phyloP scores from a whole-genome alignment of 2,888 invertebrate species.

The Chaetoderma sp. region DNA sequence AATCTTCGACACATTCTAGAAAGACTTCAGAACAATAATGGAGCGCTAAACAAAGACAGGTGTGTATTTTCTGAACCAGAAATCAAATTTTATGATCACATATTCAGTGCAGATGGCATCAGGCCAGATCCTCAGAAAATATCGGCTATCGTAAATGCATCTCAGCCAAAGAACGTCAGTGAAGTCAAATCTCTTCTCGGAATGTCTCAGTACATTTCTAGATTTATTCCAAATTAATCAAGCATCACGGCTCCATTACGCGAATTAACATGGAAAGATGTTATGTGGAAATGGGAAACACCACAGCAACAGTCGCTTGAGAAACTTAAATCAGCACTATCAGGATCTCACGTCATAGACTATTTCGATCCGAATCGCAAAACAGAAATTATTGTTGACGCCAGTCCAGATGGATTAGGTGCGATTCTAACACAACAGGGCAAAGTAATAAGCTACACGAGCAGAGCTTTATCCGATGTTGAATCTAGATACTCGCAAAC shows the following conservation, averaged over 20 bases:
- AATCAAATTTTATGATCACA: slow-evolving; percentile 10
- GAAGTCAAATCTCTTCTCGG: slow-evolving; percentile 31
- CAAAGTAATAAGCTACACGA: slow-evolving; percentile 39
- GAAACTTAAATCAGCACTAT: slow-evolving; percentile 34
- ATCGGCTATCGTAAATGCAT: too few relatives aligned
- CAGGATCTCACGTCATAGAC: slow-evolving; percentile 30
- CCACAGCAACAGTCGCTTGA: slow-evolving; percentile 32
- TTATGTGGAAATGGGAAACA: slow-evolving; percentile 30
- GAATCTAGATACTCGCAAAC: slow-evolving; percentile 48
- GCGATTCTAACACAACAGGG: slow-evolving; percentile 39
- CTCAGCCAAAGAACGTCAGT: not conserved
- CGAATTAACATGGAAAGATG: slow-evolving; percentile 33
- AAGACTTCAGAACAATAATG: slow-evolving; percentile 28
- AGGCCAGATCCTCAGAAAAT: slow-evolving; percentile 7
- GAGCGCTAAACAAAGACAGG: slow-evolving; percentile 50
- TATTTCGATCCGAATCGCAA: slow-evolving; percentile 37
- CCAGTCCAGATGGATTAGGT: slow-evolving; percentile 42
- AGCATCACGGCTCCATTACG: slow-evolving; percentile 37
- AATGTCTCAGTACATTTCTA: slow-evolving; percentile 28
- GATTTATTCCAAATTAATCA: slow-evolving; percentile 36
- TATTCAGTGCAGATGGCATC: slow-evolving; percentile 9
- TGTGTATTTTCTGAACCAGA: slow-evolving; percentile 42
- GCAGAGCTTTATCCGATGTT: slow-evolving; percentile 37
- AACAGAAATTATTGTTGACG: slow-evolving; percentile 44
- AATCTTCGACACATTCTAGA: slow-evolving; percentile 44